Evolutionary conservation across 2,888 invertebrate species (phyloP).

Genomic region (Pemphredon lugubris): DNA sequence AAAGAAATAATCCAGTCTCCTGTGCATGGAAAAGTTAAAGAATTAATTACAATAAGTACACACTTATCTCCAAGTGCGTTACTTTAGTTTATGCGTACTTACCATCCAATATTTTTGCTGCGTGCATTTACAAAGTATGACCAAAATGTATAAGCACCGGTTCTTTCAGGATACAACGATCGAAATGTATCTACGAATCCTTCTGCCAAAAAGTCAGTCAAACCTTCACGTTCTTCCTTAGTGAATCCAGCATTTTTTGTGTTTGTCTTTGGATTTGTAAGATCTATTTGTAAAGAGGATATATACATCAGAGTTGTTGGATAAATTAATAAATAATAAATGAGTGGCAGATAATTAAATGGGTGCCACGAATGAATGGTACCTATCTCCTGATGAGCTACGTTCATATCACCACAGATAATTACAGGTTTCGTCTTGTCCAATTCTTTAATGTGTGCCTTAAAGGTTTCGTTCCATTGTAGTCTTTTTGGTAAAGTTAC

Average conservation of each 20-base stretch:
- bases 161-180: conserved; percentile 91
- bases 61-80: no score
- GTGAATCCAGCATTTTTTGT: conserved; percentile 97
- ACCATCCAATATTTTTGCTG: conserved; percentile 97
- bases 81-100: conserved; percentile 70
- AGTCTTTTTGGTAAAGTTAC: conserved; percentile 93
- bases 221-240: conserved; percentile 94
- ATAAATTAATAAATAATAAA: conserved; percentile 5
- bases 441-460: conserved; percentile 88
- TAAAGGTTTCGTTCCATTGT: conserved; percentile 94
- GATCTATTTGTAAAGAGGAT: conserved; percentile 89
- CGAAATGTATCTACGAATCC: conserved; percentile 96
- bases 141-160: conserved; percentile 96
- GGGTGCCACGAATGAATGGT: no score
- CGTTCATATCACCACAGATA: conserved; percentile 98
- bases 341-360: no score
- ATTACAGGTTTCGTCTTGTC: conserved; percentile 96
- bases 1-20: conserved; percentile 98
- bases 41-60: conserved; percentile 54
- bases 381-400: conserved; percentile 97
- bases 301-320: no score
- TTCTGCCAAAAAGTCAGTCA: conserved; percentile 90
- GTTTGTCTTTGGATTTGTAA: conserved; percentile 96
- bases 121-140: conserved; percentile 94
- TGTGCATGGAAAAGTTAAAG: conserved; percentile 79